Percentiles rank a stretch among this genome's conserved stretches.
phyloP scores from a whole-genome alignment of 2,888 invertebrate genomes.

The Melikaiella ostensackeni region DNA sequence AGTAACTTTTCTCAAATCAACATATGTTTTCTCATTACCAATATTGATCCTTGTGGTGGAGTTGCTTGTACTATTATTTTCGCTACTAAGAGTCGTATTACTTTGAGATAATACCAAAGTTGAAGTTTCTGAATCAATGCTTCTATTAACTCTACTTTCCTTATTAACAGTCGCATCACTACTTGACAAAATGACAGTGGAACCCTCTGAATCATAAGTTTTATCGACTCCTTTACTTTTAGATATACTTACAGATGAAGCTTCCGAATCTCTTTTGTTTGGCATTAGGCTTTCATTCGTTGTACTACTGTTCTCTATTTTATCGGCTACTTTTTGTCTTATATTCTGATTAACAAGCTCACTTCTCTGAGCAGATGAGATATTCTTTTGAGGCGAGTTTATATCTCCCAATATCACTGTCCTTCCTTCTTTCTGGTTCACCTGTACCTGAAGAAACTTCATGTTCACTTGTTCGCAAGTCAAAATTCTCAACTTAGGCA shows the following conservation, averaged over 20 bases:
- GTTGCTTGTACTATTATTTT: not conserved
- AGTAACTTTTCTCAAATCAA: not conserved
- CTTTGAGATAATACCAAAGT: slow-evolving; percentile 51
- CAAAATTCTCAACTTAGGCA: slow-evolving; percentile 59
- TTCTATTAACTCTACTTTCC: slow-evolving; percentile 13
- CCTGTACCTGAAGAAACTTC: slow-evolving; percentile 61
- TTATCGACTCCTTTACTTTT: slow-evolving; percentile 2
- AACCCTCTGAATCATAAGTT: slow-evolving; percentile 47
- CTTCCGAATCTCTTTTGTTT: not conserved
- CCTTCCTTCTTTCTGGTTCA: not conserved
- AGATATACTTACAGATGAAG: not conserved
- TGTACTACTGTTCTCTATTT: not conserved
- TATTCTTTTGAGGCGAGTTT: slow-evolving; percentile 24
- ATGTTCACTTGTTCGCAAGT: slow-evolving; percentile 67
- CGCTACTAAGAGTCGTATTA: not conserved
- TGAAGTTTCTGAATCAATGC: slow-evolving; percentile 51
- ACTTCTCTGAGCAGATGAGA: slow-evolving; percentile 6
- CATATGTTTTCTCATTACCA: not conserved
- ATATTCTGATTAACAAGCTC: not conserved
- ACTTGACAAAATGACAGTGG: slow-evolving; percentile 42
- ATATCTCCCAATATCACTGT: slow-evolving; percentile 12
- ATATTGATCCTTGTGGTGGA: not conserved
- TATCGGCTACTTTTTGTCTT: not conserved
- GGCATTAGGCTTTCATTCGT: not conserved
- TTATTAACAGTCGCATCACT: not conserved